Evolutionary conservation across 2,113 vertebrate species (phyloP), one percentile per base, ranked within the genome.

Genomic region (Trichechus manatus): DNA sequence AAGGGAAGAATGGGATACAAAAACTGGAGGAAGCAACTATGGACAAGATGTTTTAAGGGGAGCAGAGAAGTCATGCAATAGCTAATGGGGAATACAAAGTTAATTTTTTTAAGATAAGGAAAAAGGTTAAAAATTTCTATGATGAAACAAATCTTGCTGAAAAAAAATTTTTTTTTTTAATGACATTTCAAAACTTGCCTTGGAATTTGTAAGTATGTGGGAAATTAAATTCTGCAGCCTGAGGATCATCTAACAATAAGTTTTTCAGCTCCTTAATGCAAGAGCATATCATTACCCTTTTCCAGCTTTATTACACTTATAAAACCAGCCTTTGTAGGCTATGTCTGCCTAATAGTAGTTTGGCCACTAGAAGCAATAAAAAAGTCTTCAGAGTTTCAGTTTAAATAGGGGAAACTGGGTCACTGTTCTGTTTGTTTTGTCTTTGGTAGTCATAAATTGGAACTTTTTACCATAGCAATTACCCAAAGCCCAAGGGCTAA

Each of bases 1-100:
- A n/a, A 92, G 74, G 63, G 79, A 97, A 94, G 66, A 74, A 53
- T 19, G 36, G 80, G 47, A 42, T 91, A 42, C 50, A 68, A 42
- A 77, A 79, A 78, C 23, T 61, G 11, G 47, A 39, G 59, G 27
- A 19, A 50, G 47, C 56, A 90, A 22, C 44, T 80, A 47, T 75
- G 86, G 36, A 23, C 39, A 74, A 2, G 2, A 22, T 5, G 5
- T 81, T 70, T 85, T 66, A 31, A 94, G 33, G 44, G 66, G 42
- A 33, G 22, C 42, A 70, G 88, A 74, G 42, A 75, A 83, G 33
- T 64, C 29, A 47, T 85, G 4, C 2, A 19, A 10, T 50, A 50
- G 47, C 79, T 61, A 72, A 80, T 82, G 42, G 80, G 23, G 11
- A 81, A 14, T 64, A 42, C 74, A 19, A 81, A 29, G 13, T 84